Base-by-base conservation (phyloP, 1,140 invertebrate genomes). In the Brachionus angularis region DNA sequence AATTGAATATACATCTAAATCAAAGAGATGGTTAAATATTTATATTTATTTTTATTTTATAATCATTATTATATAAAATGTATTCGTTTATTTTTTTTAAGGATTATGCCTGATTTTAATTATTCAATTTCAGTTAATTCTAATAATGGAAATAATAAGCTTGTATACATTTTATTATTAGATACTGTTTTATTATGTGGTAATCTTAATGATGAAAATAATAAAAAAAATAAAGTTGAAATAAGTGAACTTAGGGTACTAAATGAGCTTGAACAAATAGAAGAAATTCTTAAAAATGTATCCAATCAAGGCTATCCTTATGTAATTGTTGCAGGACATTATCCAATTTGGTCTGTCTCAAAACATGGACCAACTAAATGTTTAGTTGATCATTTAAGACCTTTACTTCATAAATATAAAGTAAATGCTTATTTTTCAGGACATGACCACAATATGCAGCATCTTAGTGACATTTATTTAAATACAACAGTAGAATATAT, bases 251-350 rank as follows among this genome's bases (percentile, higher is more conserved):
- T n/a, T n/a, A n/a, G n/a, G n/a, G 73, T 76, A 52, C 46, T 71
- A 1, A 71, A 76, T 10, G 80, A 84, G 69, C 81, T 81, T 77
- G 27, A 62, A n/a, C 84, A 82, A 79, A 77, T 85, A 46, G 78
- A 82, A 62, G 55, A 79, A 27, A 74, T 76, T 47, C 62, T 82
- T 12, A 21, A 64, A 44, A n/a, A 27, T 23, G 25, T 8, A 18
- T 18, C 18, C 18, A n/a, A 34, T 52, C 16, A 53, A 47, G 8
- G 44, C 52, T 64, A 31, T 16, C 77, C 81, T 18, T 85, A 84
- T 72, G 64, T 84, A 14, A 75, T 84, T 64, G 82, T 84, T 7
- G 78, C 77, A 69, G 84, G 84, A n/a, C 84, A 84, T 74, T 84
- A 82, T 74, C 84, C 84, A 14, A 78, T 85, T 8, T 82, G 81